These are phyloP conservation scores for Drosophila sulfurigaster DNA, from an alignment of 1,140 invertebrate species.

Conservation along the genomic window DNA sequence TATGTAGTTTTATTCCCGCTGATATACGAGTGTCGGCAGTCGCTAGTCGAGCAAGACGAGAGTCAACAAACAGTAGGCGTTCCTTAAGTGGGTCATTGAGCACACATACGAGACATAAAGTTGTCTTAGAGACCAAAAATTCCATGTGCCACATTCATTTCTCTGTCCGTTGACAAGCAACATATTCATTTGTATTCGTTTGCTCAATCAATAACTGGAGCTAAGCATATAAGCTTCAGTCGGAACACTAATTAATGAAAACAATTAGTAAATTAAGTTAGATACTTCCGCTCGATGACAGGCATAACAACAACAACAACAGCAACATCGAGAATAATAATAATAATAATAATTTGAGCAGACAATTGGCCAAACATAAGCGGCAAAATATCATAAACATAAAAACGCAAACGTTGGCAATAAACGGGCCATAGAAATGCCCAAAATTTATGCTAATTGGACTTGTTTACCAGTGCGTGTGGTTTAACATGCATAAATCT, in stretches of 20 bases:
- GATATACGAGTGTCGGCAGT: slow-evolving; percentile 12
- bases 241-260: slow-evolving; percentile 72
- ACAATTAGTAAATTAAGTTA: slow-evolving; percentile 81
- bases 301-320: not conserved
- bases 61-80: slow-evolving; percentile 11
- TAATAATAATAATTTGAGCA: slow-evolving; percentile 35
- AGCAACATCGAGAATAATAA: slow-evolving; percentile 20
- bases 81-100: slow-evolving; percentile 66
- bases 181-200: slow-evolving; percentile 31
- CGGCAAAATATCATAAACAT: slow-evolving; percentile 70
- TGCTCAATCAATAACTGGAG: slow-evolving; percentile 32
- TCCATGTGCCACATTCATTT: not conserved
- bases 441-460: slow-evolving; percentile 80
- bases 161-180: slow-evolving; percentile 20
- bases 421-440: slow-evolving; percentile 70
- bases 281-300: slow-evolving; percentile 63
- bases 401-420: slow-evolving; percentile 80
- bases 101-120: slow-evolving; percentile 15
- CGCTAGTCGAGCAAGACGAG: not conserved
- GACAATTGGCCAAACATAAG: slow-evolving; percentile 44
- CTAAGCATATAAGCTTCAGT: slow-evolving; percentile 42
- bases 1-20: slow-evolving; percentile 34
- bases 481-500: slow-evolving; percentile 54
- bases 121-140: not conserved
- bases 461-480: slow-evolving; percentile 81